Evolutionary conservation across 2,797 vertebrate species (phyloP), one percentile per base, ranked within the genome.

Genomic region (Chelidonichthys spinosus): DNA sequence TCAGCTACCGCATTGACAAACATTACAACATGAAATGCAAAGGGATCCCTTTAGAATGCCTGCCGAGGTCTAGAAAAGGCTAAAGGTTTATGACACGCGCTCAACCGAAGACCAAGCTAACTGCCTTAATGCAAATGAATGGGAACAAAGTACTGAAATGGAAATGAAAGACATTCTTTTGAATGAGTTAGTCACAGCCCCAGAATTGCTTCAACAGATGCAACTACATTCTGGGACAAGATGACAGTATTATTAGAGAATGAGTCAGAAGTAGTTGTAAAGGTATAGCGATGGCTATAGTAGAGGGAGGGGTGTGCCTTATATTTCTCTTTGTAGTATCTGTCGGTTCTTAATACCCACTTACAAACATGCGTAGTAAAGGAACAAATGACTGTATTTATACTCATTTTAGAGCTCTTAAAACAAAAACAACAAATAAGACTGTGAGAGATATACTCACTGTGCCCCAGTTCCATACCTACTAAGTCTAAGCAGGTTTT

Each of bases 81-180:
- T 33, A 2, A 64, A 2, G 42, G 62, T 86, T 82, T 87, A 85
- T 68, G 50, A 62, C 77, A 64, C 43, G 71, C 43, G 56, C 11
- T 66, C 52, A 69, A 76, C 72, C 76, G 18, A 64, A 71, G 63
- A 80, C 44, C 11, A 54, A 58, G 47, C 56, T 49, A 49, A 81
- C 14, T 74, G 49, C 61, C 69, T 70, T 4, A 63, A 78, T 62
- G 43, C 59, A 75, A 72, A 58, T 69, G 42, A 87, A 88, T 66
- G 53, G 69, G 36, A 76, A 81, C 72, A 79, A 79, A 81, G 67
- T 70, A 35, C 11, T 68, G 36, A 72, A 72, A 69, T 18, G 53
- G 44, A 33, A 53, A 54, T 61, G 36, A 74, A 53, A 79, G 63
- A 56, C 46, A 66, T 66, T 79, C 56, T 63, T 74, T 78, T 85